phyloP scores from a whole-genome alignment of 2,113 vertebrate genomes.

The Alosa alosa region DNA sequence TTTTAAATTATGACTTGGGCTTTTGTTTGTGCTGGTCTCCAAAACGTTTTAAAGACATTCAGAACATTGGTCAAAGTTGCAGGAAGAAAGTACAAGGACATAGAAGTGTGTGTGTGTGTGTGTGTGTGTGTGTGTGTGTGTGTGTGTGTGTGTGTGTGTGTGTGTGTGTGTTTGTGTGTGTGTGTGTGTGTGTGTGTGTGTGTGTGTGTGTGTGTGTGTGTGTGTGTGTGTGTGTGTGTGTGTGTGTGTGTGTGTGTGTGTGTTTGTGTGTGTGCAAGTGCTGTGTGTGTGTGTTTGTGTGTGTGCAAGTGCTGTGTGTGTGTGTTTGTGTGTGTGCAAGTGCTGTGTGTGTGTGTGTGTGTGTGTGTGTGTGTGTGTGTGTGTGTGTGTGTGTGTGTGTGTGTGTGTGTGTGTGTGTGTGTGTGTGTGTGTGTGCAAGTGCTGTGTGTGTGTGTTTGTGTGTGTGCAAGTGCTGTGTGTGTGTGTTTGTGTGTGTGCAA shows the following conservation, averaged over 20 bases:
- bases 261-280: conserved; percentile 29
- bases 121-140: conserved; percentile 8
- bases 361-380: not conserved
- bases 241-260: conserved; percentile 7
- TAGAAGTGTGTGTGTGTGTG: not conserved
- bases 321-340: conserved; percentile 32
- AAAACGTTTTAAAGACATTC: not conserved
- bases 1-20: not conserved
- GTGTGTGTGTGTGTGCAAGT: not conserved
- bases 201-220: conserved; percentile 18
- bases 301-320: too few species aligned
- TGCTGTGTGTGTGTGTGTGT: not conserved
- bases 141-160: too few species aligned
- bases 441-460: too few species aligned
- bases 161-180: conserved; percentile 39
- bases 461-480: not conserved
- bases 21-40: not conserved
- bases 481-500: conserved; percentile 33
- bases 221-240: conserved; percentile 35
- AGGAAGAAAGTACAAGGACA: not conserved
- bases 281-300: not conserved
- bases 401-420: not conserved
- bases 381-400: not conserved
- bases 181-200: conserved; percentile 18
- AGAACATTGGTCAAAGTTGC: not conserved